These are phyloP conservation scores for Liodrosophila aerea DNA, from an alignment of 2,888 invertebrate genomes.

Conservation along the genomic window DNA sequence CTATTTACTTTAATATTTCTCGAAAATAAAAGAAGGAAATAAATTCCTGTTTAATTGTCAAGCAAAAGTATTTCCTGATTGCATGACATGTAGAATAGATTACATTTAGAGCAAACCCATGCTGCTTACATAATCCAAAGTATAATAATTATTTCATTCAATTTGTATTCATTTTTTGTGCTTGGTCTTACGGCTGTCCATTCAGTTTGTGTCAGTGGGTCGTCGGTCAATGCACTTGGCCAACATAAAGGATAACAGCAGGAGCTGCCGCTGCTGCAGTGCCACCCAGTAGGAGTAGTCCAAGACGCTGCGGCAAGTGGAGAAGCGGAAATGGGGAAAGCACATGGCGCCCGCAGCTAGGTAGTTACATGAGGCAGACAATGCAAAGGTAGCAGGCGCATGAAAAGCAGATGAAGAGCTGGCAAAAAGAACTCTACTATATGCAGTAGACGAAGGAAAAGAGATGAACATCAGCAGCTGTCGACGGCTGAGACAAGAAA, in stretches of 20 bases:
- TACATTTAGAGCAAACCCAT: not conserved
- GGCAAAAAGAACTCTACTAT: constrained; percentile 2
- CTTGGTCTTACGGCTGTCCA: not conserved
- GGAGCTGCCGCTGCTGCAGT: not conserved
- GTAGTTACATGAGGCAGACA: constrained; percentile 55
- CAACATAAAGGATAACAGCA: constrained; percentile 15
- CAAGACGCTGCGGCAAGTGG: constrained; percentile 42
- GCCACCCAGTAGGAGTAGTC: constrained; percentile 9
- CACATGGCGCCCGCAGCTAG: constrained; percentile 64
- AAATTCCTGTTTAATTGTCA: no score
- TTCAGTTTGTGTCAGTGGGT: constrained; percentile 53
- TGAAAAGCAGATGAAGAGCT: constrained; percentile 34
- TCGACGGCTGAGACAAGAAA: not conserved
- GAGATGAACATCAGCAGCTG: constrained; percentile 5
- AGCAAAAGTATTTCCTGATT: no score
- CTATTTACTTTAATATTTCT: no score
- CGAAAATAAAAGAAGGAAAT: no score
- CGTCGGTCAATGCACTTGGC: constrained; percentile 61
- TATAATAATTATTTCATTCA: constrained; percentile 7
- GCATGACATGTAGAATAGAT: no score
- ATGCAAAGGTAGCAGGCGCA: constrained; percentile 39
- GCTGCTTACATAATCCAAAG: not conserved
- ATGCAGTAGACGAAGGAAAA: constrained; percentile 3
- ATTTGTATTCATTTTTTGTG: constrained; percentile 8
- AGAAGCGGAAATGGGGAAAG: constrained; percentile 44